Evolutionary conservation across 30 jellyfish, hydroid and myxozoan genomes (phyloP).

Genomic region (Aurelia aurita complex sp. Pacific): DNA sequence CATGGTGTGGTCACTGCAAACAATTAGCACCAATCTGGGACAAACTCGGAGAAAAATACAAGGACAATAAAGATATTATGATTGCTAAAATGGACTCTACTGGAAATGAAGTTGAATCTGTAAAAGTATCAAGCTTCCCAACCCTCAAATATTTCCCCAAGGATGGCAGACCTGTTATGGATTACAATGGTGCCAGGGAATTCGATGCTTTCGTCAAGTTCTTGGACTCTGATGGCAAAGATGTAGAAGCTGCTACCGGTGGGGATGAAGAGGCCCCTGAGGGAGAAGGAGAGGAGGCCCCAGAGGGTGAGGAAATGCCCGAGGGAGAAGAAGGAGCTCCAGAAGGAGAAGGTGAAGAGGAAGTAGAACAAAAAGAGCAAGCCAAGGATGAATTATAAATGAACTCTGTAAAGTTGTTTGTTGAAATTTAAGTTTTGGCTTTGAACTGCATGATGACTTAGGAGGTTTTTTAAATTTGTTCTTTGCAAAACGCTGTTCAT

Average conservation of each 20-base stretch:
- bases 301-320: constrained; percentile 66
- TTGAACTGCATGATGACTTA: background rate
- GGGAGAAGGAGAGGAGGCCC: constrained; percentile 69
- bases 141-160: constrained; percentile 92
- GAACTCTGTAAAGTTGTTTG: no score
- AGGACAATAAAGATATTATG: constrained; percentile 83
- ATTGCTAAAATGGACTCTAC: constrained; percentile 99
- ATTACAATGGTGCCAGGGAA: constrained; percentile 99
- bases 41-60: constrained; percentile 91
- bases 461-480: background rate
- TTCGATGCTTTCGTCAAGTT: constrained; percentile 88
- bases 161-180: constrained; percentile 89
- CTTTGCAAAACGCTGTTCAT: background rate
- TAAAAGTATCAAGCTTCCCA: constrained; percentile 97
- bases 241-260: constrained; percentile 43
- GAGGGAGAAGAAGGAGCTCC: constrained; percentile 65
- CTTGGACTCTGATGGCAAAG: constrained; percentile 98
- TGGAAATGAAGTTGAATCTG: constrained; percentile 96
- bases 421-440: no score
- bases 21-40: constrained; percentile 99
- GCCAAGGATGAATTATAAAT: constrained; percentile 59
- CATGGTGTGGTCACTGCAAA: constrained; percentile 99
- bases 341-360: constrained; percentile 65
- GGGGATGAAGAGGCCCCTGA: constrained; percentile 74
- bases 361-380: constrained; percentile 37